Conservation (phyloP, 2,888 invertebrate species). For the Standfussiana lucernea region DNA sequence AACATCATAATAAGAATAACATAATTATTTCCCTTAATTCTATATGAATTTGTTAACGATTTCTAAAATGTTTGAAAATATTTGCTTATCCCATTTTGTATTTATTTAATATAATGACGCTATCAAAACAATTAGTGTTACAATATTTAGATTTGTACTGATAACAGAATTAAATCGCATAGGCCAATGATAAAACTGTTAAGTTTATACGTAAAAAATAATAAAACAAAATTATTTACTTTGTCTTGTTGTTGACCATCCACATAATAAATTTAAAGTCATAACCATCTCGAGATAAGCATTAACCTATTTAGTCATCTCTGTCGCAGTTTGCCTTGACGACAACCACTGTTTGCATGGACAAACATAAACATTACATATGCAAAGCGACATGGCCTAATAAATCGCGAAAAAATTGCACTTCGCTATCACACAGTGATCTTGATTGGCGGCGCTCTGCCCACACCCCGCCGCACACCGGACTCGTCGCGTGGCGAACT, state of each 20-base stretch:
- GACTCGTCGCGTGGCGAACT: constrained; percentile 42
- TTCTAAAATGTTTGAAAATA: constrained; percentile 27
- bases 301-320: constrained; percentile 53
- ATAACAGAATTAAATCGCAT: constrained; percentile 21
- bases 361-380: constrained; percentile 58
- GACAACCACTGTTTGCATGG: constrained; percentile 49
- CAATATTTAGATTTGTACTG: constrained; percentile 25
- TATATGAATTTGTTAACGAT: constrained; percentile 17
- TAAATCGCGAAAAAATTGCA: constrained; percentile 65
- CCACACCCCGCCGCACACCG: constrained; percentile 36
- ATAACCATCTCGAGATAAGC: constrained; percentile 42
- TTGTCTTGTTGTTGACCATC: constrained; percentile 30
- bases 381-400: constrained; percentile 53
- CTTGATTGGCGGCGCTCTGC: constrained; percentile 61
- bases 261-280: constrained; percentile 26
- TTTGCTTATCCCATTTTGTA: constrained; percentile 25
- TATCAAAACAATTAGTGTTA: constrained; percentile 29
- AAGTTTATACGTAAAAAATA: constrained; percentile 9
- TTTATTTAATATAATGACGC: constrained; percentile 10
- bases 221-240: constrained; percentile 13
- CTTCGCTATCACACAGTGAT: constrained; percentile 53
- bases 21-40: constrained; percentile 33
- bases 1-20: constrained; percentile 21
- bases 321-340: constrained; percentile 55
- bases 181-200: neutral